These are phyloP conservation scores for Willowsia nigromaculata DNA, from an alignment of 2,888 invertebrate species.

Conservation along the genomic window DNA sequence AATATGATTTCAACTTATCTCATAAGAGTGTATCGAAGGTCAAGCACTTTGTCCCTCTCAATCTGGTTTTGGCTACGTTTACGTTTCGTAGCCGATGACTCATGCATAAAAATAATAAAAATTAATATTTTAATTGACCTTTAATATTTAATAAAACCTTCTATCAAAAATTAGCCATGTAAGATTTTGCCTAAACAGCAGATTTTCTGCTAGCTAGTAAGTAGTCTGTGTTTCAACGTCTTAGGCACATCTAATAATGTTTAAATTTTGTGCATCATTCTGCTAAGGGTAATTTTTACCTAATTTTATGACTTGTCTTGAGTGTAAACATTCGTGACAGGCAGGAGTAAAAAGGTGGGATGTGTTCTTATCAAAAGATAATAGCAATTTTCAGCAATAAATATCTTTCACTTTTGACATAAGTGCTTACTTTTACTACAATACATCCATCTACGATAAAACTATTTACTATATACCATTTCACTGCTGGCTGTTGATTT, in stretches of 20 bases:
- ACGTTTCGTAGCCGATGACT: neutral
- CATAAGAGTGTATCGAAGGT: neutral
- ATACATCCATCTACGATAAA: neutral
- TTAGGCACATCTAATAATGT: too few species aligned
- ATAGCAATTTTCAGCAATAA: conserved; percentile 49
- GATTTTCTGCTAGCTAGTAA: neutral
- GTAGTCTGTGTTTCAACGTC: too few species aligned
- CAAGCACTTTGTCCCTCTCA: too few species aligned
- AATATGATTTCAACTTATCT: neutral
- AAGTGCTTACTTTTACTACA: neutral
- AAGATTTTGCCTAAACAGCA: too few species aligned
- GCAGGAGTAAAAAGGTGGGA: conserved; percentile 50
- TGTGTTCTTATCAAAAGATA: conserved; percentile 56
- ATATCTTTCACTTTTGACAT: conserved; percentile 45
- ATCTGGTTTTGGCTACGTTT: too few species aligned
- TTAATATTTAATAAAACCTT: neutral
- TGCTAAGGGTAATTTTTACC: neutral
- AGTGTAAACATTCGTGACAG: conserved; percentile 26
- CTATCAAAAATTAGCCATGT: too few species aligned
- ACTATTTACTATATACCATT: conserved; percentile 12
- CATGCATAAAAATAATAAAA: neutral
- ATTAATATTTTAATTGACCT: neutral
- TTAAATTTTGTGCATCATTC: too few species aligned
- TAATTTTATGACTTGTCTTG: conserved; percentile 8
- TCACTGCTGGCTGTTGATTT: conserved; percentile 3